These are phyloP conservation scores for Macaca nemestrina DNA, from an alignment of 2,113 vertebrate species.

Conservation along the genomic window DNA sequence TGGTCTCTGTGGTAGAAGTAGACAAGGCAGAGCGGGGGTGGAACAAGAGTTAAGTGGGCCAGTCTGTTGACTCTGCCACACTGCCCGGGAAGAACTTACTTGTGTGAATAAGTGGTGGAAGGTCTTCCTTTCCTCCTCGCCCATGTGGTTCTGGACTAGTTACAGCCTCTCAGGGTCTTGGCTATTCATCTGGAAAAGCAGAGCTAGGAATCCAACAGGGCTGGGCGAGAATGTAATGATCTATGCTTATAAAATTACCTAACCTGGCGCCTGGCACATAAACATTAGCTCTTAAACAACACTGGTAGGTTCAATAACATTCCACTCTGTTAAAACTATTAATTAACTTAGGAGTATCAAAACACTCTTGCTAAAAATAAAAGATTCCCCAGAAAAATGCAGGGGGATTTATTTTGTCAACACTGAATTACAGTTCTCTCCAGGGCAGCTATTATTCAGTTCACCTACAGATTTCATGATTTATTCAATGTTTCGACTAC, in stretches of 20 bases:
- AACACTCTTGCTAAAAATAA: slow-evolving; percentile 55
- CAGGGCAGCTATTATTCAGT: slow-evolving; percentile 58
- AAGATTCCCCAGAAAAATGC: slow-evolving; percentile 35
- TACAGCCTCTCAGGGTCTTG: not conserved
- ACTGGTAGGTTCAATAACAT: slow-evolving; percentile 30
- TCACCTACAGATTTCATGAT: slow-evolving; percentile 72
- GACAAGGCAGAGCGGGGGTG: not conserved
- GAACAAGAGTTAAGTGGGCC: not conserved
- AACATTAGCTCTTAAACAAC: not conserved
- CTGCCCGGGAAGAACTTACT: not conserved
- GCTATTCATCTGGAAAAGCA: slow-evolving; percentile 3
- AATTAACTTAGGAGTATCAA: slow-evolving; percentile 36
- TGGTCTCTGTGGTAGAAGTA: not conserved
- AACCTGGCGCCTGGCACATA: not conserved
- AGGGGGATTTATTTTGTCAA: slow-evolving; percentile 46
- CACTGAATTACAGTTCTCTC: slow-evolving; percentile 52
- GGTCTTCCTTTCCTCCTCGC: not conserved
- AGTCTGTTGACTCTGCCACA: not conserved
- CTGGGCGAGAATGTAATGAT: not conserved
- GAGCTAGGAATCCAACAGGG: not conserved
- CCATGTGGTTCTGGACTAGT: too few species aligned
- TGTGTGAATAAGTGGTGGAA: not conserved
- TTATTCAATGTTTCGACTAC: slow-evolving; percentile 65
- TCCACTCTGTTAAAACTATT: slow-evolving; percentile 38
- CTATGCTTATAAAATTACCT: not conserved